Percentiles rank a stretch among this genome's conserved stretches.
Evolutionary conservation across 2,113 vertebrate species (phyloP).

Genomic region (Okapia johnstoni): DNA sequence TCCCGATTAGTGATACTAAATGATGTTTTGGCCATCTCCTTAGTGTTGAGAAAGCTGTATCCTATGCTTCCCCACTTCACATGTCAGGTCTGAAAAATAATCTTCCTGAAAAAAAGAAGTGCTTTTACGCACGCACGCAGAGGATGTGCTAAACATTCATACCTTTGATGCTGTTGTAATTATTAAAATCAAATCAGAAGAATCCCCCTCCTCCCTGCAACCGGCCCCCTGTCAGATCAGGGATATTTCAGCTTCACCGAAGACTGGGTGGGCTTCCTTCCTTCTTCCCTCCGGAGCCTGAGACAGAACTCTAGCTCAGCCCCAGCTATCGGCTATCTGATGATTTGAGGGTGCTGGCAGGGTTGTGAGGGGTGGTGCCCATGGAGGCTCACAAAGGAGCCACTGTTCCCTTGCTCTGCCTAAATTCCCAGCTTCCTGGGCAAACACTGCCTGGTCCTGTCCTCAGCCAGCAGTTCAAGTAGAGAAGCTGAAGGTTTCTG

Average conservation of each 20-base stretch:
- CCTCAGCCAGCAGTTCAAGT: not conserved
- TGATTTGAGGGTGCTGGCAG: no score
- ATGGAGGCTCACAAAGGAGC: not conserved
- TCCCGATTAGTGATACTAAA: not conserved
- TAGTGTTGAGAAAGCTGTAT: not conserved
- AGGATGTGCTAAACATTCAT: fast-evolving
- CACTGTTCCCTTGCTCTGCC: not conserved
- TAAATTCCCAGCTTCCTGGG: not conserved
- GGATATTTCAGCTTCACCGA: fast-evolving
- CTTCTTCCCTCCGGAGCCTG: not conserved
- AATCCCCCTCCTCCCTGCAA: fast-evolving
- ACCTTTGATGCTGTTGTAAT: not conserved
- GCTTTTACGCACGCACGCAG: not conserved
- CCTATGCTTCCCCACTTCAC: not conserved
- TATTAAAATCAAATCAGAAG: not conserved
- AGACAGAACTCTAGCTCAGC: not conserved
- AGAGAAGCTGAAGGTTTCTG: not conserved
- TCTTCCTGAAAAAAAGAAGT: not conserved
- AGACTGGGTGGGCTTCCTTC: not conserved
- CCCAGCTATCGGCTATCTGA: not conserved
- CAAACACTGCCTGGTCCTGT: no score
- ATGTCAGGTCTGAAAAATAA: not conserved
- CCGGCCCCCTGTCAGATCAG: not conserved
- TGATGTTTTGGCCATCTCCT: not conserved
- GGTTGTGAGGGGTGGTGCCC: fast-evolving